phyloP scores from a whole-genome alignment of 2,888 invertebrate genomes.

The Nephrocerus scutellatus region DNA sequence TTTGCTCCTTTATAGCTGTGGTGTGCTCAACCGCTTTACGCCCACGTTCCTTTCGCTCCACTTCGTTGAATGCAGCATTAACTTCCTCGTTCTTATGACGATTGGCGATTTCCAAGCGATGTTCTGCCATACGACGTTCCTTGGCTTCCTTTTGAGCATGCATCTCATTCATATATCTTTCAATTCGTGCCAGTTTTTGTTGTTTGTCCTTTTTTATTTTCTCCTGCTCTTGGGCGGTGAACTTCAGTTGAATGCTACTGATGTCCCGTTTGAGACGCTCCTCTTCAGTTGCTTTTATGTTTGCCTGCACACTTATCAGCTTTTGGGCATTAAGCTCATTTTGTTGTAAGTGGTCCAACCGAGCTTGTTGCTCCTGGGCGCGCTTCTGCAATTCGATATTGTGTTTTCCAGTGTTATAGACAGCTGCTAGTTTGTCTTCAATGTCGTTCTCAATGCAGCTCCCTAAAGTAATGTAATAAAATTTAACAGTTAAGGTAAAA shows the following conservation, averaged over 20 bases:
- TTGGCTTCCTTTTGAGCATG: conserved; percentile 27
- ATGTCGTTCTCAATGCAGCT: conserved; percentile 43
- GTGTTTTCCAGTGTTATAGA: conserved; percentile 48
- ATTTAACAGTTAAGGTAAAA: too few species aligned
- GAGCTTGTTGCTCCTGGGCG: conserved; percentile 38
- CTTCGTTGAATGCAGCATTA: conserved; percentile 25
- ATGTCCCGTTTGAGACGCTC: conserved; percentile 50
- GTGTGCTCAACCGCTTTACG: conserved; percentile 21
- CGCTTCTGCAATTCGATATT: conserved; percentile 44
- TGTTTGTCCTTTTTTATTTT: conserved; percentile 33
- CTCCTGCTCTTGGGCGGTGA: conserved; percentile 39
- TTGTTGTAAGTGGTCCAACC: conserved; percentile 47
- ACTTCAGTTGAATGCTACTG: conserved; percentile 47
- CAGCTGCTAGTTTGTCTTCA: conserved; percentile 46
- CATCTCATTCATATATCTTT: conserved; percentile 34
- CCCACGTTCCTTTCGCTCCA: conserved; percentile 30
- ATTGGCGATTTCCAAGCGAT: conserved; percentile 30
- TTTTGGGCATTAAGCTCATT: conserved; percentile 49
- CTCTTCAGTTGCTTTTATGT: conserved; percentile 47
- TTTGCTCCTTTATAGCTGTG: conserved; percentile 19
- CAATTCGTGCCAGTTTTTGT: conserved; percentile 34
- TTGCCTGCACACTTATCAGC: conserved; percentile 47
- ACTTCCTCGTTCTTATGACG: conserved; percentile 37
- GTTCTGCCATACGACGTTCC: conserved; percentile 25
- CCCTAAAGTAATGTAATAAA: conserved; percentile 20